Base-by-base conservation (phyloP, 2,888 invertebrate genomes). In the Torymus aiolomorphi region DNA sequence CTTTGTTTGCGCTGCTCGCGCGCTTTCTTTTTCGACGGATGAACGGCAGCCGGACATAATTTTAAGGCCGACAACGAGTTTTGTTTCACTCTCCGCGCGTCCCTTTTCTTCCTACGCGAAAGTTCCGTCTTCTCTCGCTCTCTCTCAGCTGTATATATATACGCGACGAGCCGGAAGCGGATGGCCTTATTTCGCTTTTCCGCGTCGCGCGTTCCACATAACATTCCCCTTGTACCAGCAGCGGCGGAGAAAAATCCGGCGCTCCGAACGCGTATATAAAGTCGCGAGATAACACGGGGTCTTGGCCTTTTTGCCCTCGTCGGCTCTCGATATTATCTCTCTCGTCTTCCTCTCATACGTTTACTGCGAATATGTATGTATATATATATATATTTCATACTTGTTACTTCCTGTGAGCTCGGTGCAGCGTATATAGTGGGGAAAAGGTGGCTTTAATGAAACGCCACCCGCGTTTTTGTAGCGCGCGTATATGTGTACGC, bases 121-220 rank as follows among this genome's bases (percentile, higher is more conserved):
- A 2, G 2, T 24, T 24, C 24, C 24, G 24, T 24, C 3, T 24
- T 24, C 3, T 24, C 24, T 24, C n/a, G n/a, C 24, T 24, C 24
- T 24, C 24, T 24, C 3, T 2, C 24, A 24, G 3, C 24, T 3
- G 24, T 24, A 3, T 24, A 3, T 24, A 24, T 24, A 24, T 24
- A 24, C 24, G 31, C 51, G 31, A 75, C 56, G 16, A 67, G 20
- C 49, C 20, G 61, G 67, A 67, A 59, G 31, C 14, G 56, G 18
- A 31, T 61, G 76, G 63, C 62, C 75, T 61, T 62, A 76, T 76
- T 76, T 49, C 51, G 59, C 31, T 56, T n/a, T 13, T 62, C 62
- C 16, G 24, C 62, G 24, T 24, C 5, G 16, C 57, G 16, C 5
- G 57, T 61, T 61, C 20, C 61, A 61, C 31, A 10, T 14, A 51